These are phyloP conservation scores for Caenorhabditis plicata DNA, from an alignment of 2,888 invertebrate species.

Conservation along the genomic window DNA sequence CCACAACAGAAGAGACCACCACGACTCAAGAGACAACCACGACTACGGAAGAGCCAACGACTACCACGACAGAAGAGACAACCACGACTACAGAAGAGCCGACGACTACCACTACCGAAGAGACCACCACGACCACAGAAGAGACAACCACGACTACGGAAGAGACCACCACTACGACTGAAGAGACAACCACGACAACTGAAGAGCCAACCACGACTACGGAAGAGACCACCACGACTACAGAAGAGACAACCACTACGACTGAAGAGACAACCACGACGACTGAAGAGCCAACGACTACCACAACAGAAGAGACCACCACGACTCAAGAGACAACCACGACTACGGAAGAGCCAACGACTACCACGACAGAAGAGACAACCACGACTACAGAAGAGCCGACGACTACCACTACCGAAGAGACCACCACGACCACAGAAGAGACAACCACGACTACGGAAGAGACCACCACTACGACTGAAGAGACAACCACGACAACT, in stretches of 20 bases:
- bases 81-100: not conserved
- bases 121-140: not conserved
- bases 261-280: conserved; percentile 7
- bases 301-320: conserved; percentile 6
- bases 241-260: not conserved
- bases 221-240: not conserved
- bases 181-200: not conserved
- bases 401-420: not conserved
- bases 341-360: conserved; percentile 2
- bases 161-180: not conserved
- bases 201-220: not conserved
- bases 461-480: conserved; percentile 4
- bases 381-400: conserved; percentile 6
- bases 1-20: not conserved
- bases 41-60: not conserved
- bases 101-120: not conserved
- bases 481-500: conserved; percentile 1
- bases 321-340: conserved; percentile 7
- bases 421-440: conserved; percentile 5
- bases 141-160: not conserved
- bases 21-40: not conserved
- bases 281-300: conserved; percentile 2
- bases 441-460: conserved; percentile 2
- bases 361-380: conserved; percentile 5
- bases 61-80: not conserved